Percentiles rank a stretch among this genome's conserved stretches.
Evolutionary conservation across 1,140 invertebrate genomes (phyloP).

Genomic region (Drosophila bocki): DNA sequence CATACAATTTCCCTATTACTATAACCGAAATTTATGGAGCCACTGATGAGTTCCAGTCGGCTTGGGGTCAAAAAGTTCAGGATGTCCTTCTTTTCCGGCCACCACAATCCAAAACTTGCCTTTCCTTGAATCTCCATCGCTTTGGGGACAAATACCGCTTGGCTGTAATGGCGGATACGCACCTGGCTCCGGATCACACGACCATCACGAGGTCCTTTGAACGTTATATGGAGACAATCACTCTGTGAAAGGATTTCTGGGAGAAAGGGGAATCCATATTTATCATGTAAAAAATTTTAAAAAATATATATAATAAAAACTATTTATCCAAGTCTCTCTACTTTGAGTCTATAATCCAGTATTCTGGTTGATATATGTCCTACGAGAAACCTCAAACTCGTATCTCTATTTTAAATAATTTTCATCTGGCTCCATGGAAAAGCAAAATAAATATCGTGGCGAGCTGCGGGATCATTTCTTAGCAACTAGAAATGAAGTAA

Average conservation of each 20-base stretch:
- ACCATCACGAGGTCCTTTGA: constrained; percentile 77
- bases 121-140: constrained; percentile 91
- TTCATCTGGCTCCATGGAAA: constrained; percentile 4
- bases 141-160: constrained; percentile 89
- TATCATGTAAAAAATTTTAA: constrained; percentile 7
- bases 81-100: constrained; percentile 91
- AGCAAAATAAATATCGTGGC: constrained; percentile 12
- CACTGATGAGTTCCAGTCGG: constrained; percentile 79
- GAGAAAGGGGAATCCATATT: background rate
- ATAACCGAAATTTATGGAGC: constrained; percentile 89
- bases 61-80: constrained; percentile 89
- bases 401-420: too few species aligned
- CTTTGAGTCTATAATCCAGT: background rate
- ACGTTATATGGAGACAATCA: constrained; percentile 75
- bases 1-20: constrained; percentile 90
- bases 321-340: constrained; percentile 26
- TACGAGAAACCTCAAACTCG: background rate
- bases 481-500: background rate
- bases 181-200: constrained; percentile 87
- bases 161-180: constrained; percentile 91
- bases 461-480: constrained; percentile 6
- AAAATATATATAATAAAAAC: constrained; percentile 15
- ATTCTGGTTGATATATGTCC: background rate
- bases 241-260: constrained; percentile 36
- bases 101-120: constrained; percentile 92